These are phyloP conservation scores for Nymphalis urticae DNA, from an alignment of 2,888 invertebrate species.

Conservation along the genomic window DNA sequence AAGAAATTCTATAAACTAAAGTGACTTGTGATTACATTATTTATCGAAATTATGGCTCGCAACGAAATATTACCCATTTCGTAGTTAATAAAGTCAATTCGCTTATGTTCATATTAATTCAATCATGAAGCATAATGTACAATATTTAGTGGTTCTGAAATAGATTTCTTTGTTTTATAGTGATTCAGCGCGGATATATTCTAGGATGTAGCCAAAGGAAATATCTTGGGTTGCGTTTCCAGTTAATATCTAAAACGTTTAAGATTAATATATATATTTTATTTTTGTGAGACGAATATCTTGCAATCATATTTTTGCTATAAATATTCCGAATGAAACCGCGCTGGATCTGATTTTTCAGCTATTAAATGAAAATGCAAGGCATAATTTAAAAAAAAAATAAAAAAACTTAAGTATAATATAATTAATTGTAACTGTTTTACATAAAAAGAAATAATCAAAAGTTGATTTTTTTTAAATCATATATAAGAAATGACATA, in stretches of 20 bases:
- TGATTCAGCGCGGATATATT: slow-evolving; percentile 9
- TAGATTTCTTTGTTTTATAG: slow-evolving; percentile 36
- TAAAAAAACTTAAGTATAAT: too few species aligned
- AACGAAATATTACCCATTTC: slow-evolving; percentile 17
- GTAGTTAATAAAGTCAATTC: slow-evolving; percentile 20
- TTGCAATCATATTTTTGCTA: too few species aligned
- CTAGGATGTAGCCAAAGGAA: slow-evolving; percentile 19
- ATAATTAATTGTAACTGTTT: too few species aligned
- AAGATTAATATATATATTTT: too few species aligned
- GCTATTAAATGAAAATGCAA: too few species aligned
- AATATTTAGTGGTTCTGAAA: slow-evolving; percentile 32
- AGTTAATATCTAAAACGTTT: not conserved
- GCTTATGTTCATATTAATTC: not conserved
- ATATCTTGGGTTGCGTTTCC: not conserved
- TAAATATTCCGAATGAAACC: too few species aligned
- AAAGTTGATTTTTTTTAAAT: too few species aligned
- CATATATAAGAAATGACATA: too few species aligned
- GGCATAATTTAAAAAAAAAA: too few species aligned
- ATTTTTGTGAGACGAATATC: too few species aligned
- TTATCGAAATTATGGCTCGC: slow-evolving; percentile 22
- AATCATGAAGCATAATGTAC: slow-evolving; percentile 23
- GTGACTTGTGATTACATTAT: slow-evolving; percentile 18
- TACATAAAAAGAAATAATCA: too few species aligned
- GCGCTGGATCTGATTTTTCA: too few species aligned
- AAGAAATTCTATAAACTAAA: not conserved